Conservation (phyloP, 1,140 invertebrate species). For the Patella vulgata region DNA sequence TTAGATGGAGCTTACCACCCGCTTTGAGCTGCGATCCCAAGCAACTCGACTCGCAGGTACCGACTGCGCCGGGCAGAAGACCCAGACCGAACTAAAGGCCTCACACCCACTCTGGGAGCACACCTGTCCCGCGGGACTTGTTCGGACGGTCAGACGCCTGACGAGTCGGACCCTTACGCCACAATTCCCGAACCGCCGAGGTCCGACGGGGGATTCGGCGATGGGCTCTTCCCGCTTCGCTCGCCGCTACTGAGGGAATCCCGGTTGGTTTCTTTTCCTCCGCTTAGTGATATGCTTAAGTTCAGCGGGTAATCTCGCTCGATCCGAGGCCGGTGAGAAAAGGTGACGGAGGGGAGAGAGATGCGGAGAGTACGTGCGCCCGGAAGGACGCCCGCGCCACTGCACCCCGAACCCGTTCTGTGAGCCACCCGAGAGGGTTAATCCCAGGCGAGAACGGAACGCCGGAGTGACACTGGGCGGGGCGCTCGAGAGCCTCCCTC, state of each 20-base stretch:
- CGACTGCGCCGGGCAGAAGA: constrained; percentile 69
- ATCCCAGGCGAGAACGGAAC: no score
- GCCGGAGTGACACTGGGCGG: neutral
- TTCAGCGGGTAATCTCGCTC: constrained; percentile 81
- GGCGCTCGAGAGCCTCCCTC: neutral
- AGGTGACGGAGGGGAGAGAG: neutral
- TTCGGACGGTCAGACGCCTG: constrained; percentile 54
- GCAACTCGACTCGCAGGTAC: constrained; percentile 83
- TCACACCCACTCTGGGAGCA: constrained; percentile 78
- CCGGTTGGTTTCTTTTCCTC: constrained; percentile 92
- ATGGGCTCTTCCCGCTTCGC: constrained; percentile 83
- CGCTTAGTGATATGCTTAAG: constrained; percentile 91
- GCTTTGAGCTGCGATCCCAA: constrained; percentile 86
- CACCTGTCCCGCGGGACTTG: constrained; percentile 76
- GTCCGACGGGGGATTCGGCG: constrained; percentile 70
- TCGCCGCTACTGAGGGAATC: constrained; percentile 89
- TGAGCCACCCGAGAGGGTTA: no score
- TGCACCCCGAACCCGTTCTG: no score
- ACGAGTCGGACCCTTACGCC: constrained; percentile 72
- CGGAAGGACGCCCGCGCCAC: neutral
- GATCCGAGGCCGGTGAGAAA: constrained; percentile 73
- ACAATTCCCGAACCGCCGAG: constrained; percentile 74
- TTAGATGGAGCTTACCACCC: constrained; percentile 87
- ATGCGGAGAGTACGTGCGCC: neutral
- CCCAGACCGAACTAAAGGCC: constrained; percentile 72